A percentile compares a stretch with the other conserved stretches of the same genome.
These are phyloP conservation scores for Drosophila nr. fundita DNA, from an alignment of 2,888 invertebrate species.

Conservation along the genomic window DNA sequence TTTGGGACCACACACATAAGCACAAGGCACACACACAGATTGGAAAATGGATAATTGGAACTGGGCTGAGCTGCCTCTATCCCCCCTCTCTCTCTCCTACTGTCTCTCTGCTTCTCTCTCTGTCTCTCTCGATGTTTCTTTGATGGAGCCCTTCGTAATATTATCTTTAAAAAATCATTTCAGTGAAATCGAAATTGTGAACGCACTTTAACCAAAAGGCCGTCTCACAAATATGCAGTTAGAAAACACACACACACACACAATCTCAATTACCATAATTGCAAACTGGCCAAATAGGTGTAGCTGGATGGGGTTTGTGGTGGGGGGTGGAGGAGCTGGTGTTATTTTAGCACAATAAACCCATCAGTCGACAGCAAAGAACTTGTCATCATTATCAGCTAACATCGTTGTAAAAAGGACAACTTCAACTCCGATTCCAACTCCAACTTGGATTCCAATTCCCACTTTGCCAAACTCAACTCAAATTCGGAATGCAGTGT, in stretches of 20 bases:
- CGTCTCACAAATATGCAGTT: constrained; percentile 4
- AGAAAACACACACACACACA: constrained; percentile 3
- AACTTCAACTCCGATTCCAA: constrained; percentile 8
- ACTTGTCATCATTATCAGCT: constrained; percentile 55
- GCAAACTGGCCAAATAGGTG: constrained; percentile 46
- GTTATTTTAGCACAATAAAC: constrained; percentile 48
- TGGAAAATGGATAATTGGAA: constrained; percentile 76
- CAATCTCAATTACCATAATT: constrained; percentile 47
- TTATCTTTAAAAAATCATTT: constrained; percentile 77
- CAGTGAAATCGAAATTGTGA: constrained; percentile 65
- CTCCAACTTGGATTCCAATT: not conserved
- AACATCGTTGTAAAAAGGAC: constrained; percentile 24
- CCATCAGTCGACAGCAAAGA: constrained; percentile 47
- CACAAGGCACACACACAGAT: constrained; percentile 46
- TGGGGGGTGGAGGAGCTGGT: not conserved
- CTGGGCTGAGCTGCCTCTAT: constrained; percentile 22
- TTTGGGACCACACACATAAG: constrained; percentile 9
- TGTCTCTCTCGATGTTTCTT: constrained; percentile 10
- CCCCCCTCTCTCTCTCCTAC: not conserved
- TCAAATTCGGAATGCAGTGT: constrained; percentile 38
- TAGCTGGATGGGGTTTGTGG: not conserved
- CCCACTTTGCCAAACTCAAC: constrained; percentile 26
- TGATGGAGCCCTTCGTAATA: constrained; percentile 60
- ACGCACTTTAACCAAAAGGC: constrained; percentile 23
- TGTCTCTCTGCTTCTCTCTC: not conserved